These are phyloP conservation scores for Psammodynastes pulverulentus DNA, from an alignment of 2,113 vertebrate genomes.

Conservation along the genomic window DNA sequence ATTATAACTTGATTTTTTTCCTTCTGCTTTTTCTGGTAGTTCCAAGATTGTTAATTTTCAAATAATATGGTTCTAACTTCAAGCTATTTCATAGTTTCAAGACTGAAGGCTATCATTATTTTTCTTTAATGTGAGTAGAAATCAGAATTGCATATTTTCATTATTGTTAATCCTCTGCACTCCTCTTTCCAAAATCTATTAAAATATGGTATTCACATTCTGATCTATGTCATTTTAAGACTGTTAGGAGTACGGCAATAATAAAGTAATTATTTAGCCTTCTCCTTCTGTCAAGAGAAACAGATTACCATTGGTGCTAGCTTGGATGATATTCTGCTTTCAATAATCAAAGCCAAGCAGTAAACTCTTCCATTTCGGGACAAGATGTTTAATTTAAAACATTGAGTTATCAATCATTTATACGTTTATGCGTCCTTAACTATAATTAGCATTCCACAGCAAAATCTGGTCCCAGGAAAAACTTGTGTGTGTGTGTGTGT, in stretches of 20 bases:
- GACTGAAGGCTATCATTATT: background rate
- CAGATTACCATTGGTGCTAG: background rate
- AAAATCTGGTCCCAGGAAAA: background rate
- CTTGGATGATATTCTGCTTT: background rate
- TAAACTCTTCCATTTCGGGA: background rate
- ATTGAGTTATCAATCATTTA: background rate
- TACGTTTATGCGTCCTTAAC: background rate
- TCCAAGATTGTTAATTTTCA: background rate
- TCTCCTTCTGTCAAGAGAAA: background rate
- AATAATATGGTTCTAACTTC: background rate
- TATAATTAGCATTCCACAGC: background rate
- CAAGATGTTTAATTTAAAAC: background rate
- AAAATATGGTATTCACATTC: conserved; percentile 4
- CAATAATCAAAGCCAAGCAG: background rate
- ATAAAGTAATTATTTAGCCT: background rate
- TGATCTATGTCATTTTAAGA: background rate
- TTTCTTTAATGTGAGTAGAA: background rate
- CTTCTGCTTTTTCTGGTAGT: background rate
- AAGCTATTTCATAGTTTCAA: background rate
- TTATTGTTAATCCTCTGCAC: background rate
- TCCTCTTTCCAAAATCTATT: background rate
- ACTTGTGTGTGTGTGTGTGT: background rate
- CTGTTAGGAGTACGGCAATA: background rate
- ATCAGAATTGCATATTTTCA: background rate
- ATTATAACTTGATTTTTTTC: background rate